Percentiles rank a stretch among this genome's conserved stretches.
Conservation (phyloP, 2,888 invertebrate genomes). For the Napeogenes sylphis region DNA sequence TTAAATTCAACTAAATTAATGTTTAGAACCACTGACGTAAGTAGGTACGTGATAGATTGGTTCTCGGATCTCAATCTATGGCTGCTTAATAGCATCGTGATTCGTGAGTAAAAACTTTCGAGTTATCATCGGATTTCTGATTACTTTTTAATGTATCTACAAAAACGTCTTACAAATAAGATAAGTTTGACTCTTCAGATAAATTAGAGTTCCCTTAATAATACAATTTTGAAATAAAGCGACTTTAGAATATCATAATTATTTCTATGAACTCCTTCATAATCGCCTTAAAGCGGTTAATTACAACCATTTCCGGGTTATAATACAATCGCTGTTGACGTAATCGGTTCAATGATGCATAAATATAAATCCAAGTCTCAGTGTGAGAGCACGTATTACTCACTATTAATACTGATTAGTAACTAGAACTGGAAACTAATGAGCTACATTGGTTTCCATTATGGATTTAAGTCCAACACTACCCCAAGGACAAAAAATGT, state of each 20-base stretch:
- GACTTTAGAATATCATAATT: no score
- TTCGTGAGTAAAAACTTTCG: conserved; percentile 24
- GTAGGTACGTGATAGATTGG: background rate
- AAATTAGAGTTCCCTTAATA: no score
- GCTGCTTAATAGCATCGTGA: conserved; percentile 17
- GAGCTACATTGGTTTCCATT: background rate
- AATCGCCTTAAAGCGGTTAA: no score
- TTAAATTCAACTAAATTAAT: background rate
- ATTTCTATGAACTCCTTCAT: no score
- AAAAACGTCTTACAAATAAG: background rate
- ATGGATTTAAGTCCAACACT: background rate
- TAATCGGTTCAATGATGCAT: no score
- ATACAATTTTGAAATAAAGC: no score
- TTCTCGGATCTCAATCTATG: background rate
- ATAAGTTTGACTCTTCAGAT: background rate
- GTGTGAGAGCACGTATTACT: background rate
- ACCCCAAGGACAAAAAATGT: background rate
- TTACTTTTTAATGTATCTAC: conserved; percentile 6
- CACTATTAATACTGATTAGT: background rate
- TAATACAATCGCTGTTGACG: no score
- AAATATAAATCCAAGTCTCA: no score
- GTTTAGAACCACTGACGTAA: background rate
- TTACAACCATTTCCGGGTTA: no score
- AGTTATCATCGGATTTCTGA: conserved; percentile 16
- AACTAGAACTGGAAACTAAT: background rate